phyloP scores from a whole-genome alignment of 2,113 vertebrate genomes.

The Loxodonta africana region DNA sequence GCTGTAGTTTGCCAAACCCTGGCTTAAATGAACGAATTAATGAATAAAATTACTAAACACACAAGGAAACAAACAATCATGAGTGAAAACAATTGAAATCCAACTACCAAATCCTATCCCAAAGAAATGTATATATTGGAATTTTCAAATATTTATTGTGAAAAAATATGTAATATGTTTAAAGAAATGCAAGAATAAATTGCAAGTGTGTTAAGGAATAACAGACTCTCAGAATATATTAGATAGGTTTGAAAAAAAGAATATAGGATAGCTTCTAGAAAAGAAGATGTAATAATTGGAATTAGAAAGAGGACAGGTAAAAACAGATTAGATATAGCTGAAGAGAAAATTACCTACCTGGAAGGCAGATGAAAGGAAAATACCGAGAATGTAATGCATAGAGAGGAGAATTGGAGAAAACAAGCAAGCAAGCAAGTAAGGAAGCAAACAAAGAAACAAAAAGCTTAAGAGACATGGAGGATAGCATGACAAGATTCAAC shows the following conservation, averaged over 20 bases:
- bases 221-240: neutral
- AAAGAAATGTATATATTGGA: neutral
- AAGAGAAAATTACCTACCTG: constrained; percentile 10
- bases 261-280: neutral
- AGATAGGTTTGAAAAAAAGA: neutral
- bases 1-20: neutral
- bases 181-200: neutral
- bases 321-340: neutral
- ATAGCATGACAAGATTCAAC: neutral
- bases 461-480: neutral
- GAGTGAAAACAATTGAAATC: neutral
- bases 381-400: neutral
- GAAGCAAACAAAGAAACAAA: too few relatives aligned
- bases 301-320: neutral
- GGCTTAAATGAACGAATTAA: neutral
- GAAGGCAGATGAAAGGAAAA: neutral
- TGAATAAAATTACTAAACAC: neutral
- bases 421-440: too few relatives aligned
- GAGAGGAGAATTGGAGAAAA: neutral
- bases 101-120: neutral
- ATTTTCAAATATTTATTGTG: neutral
- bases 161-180: neutral
- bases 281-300: neutral
- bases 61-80: neutral
- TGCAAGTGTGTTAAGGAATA: neutral